phyloP scores from a whole-genome alignment of 2,113 vertebrate species.

The Nestor notabilis region DNA sequence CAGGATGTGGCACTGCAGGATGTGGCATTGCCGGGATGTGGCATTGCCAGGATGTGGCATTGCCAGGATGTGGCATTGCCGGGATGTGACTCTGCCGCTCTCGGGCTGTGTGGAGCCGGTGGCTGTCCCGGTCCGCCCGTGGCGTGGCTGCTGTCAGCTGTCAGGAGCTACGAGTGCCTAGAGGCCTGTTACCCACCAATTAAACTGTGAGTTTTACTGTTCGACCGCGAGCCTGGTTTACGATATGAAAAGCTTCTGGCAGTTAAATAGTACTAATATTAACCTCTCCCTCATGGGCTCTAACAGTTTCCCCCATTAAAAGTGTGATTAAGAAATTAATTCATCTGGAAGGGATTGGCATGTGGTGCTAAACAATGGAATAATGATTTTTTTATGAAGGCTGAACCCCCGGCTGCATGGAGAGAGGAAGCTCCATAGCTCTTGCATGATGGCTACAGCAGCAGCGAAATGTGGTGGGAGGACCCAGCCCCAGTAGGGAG shows the following conservation, averaged over 20 bases:
- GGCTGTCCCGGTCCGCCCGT: not conserved
- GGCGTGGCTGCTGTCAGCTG: conserved; percentile 43
- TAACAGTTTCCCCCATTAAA: conserved; percentile 46
- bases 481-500: rapidly evolving
- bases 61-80: no score
- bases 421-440: not conserved
- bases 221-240: conserved; percentile 61
- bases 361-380: conserved; percentile 55
- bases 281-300: conserved; percentile 68
- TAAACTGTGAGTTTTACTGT: conserved; percentile 71
- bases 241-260: conserved; percentile 45
- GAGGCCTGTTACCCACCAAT: conserved; percentile 68
- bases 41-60: no score
- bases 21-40: no score
- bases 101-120: not conserved
- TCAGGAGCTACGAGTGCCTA: conserved; percentile 54
- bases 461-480: not conserved
- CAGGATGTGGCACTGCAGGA: no score
- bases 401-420: not conserved
- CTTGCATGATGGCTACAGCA: rapidly evolving
- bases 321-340: conserved; percentile 76
- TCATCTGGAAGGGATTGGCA: conserved; percentile 70
- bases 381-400: conserved; percentile 3
- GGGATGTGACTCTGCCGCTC: not conserved
- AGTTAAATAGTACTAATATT: conserved; percentile 75